phyloP scores from a whole-genome alignment of 2,797 vertebrate genomes.

The Crenichthys baileyi region DNA sequence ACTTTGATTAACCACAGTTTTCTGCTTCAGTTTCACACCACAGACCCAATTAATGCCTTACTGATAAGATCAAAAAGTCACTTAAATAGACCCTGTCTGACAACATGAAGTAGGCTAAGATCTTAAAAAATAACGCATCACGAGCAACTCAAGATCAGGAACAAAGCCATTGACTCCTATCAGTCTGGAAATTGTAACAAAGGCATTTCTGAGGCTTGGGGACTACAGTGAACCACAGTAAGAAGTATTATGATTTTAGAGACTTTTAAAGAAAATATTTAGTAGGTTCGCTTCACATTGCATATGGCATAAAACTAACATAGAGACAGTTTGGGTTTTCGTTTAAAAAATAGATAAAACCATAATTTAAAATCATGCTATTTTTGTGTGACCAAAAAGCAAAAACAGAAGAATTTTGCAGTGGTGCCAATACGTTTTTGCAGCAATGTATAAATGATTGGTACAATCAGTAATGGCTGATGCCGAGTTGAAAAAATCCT shows the following conservation, averaged over 20 bases:
- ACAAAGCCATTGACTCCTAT: not conserved
- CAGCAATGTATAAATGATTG: not conserved
- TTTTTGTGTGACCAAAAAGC: not conserved
- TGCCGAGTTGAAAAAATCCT: not conserved
- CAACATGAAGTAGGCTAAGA: not conserved
- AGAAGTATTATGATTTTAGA: not conserved
- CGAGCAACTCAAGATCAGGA: not conserved
- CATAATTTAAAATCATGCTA: too few species aligned
- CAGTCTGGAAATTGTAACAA: not conserved
- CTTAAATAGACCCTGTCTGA: not conserved
- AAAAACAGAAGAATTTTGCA: not conserved
- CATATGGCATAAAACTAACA: not conserved
- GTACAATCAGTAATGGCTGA: not conserved
- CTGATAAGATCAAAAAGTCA: too few species aligned
- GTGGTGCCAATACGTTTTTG: not conserved
- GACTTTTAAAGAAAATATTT: not conserved
- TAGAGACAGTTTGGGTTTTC: too few species aligned
- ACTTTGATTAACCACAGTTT: not conserved
- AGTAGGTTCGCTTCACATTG: not conserved
- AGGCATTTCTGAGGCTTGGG: too few species aligned
- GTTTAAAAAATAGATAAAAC: too few species aligned
- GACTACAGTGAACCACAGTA: not conserved
- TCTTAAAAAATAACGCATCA: not conserved
- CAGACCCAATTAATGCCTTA: too few species aligned
- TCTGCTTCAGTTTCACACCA: not conserved